These are phyloP conservation scores for Alosa alosa DNA, from an alignment of 2,113 vertebrate genomes.

Conservation along the genomic window DNA sequence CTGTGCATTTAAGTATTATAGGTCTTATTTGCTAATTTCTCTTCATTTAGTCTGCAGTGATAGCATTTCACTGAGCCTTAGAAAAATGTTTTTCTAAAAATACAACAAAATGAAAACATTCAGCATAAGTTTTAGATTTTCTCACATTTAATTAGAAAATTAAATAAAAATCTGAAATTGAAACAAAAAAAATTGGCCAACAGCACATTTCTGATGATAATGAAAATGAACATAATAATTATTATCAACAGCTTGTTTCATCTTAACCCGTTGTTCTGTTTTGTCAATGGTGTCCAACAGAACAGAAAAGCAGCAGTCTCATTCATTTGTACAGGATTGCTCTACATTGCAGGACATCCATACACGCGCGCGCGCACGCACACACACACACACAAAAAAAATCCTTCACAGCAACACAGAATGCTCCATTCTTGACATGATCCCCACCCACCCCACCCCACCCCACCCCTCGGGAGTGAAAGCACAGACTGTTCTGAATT, in stretches of 20 bases:
- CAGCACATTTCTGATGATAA: constrained; percentile 33
- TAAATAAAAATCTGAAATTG: constrained; percentile 47
- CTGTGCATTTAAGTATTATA: no score
- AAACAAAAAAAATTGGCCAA: constrained; percentile 40
- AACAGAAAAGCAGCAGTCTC: constrained; percentile 8
- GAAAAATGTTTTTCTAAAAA: neutral
- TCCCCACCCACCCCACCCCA: no score
- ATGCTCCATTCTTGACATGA: neutral
- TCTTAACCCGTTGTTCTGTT: constrained; percentile 5
- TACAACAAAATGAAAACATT: neutral
- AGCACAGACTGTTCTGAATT: constrained; percentile 6
- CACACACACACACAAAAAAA: neutral
- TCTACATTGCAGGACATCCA: neutral
- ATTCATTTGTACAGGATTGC: constrained; percentile 6
- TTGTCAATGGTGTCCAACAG: constrained; percentile 6
- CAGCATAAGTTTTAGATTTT: constrained; percentile 14
- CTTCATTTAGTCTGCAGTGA: neutral
- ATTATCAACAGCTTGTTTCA: constrained; percentile 17
- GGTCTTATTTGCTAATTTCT: neutral
- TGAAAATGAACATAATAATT: constrained; percentile 38
- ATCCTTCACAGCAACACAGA: constrained; percentile 13
- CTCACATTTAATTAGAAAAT: constrained; percentile 47
- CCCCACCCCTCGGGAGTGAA: neutral
- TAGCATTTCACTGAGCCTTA: neutral
- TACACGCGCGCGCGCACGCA: neutral